phyloP scores from a whole-genome alignment of 2,113 vertebrate genomes.

The Piprites chloris region DNA sequence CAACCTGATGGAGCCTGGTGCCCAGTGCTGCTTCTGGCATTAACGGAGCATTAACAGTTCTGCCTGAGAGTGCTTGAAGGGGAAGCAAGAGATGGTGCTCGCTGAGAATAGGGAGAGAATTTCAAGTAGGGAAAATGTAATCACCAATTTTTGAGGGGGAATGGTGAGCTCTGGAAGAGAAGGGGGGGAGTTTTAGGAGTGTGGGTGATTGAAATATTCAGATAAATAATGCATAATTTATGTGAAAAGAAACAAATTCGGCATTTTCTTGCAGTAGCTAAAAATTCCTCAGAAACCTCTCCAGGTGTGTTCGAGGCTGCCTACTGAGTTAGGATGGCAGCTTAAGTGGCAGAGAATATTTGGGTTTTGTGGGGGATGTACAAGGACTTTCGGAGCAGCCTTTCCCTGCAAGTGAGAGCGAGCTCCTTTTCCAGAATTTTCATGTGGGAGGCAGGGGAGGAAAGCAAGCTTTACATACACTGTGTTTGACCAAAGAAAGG shows the following conservation, averaged over 20 bases:
- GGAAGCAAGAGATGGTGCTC: background rate
- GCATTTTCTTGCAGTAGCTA: background rate
- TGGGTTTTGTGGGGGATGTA: background rate
- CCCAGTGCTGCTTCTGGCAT: background rate
- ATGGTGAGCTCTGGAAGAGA: background rate
- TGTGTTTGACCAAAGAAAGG: background rate
- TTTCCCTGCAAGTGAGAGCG: background rate
- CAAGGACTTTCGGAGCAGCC: background rate
- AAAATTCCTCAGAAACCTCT: background rate
- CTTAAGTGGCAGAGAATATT: background rate
- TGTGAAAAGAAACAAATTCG: background rate
- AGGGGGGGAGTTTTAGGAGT: background rate
- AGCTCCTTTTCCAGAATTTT: background rate
- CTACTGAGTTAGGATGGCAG: background rate
- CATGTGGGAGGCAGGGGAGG: background rate
- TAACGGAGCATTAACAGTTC: background rate
- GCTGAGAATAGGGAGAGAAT: background rate
- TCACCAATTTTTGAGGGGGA: background rate
- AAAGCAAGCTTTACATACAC: background rate
- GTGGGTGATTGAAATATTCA: background rate
- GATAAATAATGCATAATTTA: background rate
- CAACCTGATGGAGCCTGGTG: background rate
- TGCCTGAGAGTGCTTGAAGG: background rate
- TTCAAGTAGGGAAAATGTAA: background rate
- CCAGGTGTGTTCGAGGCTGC: accelerated